Base-by-base conservation (phyloP, 2,888 invertebrate species). In the Agonopterix heracliana region DNA sequence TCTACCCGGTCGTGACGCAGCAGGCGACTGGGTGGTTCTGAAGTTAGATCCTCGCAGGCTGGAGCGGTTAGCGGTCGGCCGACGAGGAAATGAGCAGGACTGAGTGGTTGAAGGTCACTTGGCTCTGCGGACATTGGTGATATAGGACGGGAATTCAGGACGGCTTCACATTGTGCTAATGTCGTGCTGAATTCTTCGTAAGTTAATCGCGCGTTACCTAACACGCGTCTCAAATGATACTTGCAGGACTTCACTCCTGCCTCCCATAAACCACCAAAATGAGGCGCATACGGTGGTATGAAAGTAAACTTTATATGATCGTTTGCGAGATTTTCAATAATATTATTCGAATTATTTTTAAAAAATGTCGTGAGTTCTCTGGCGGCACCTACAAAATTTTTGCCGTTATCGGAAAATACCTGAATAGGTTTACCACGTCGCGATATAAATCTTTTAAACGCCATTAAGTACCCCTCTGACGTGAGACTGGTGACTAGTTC, bases 371-470 rank as follows among this genome's bases (percentile, higher is more conserved):
- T 34, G 48, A 58, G 49, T 35, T 61, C 56, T 8, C 52, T 56
- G 38, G 38, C 42, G 9, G 50, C 48, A 2, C 60, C 60, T 11
- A 58, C 51, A 49, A 58, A 59, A 35, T 50, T 50, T 41, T 47
- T 54, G 0, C 60, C 59, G 41, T 61, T 60, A 44, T 61, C 59
- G 7, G 56, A 64, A 13, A 52, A 57, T 38, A 64, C 58, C 46
- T 59, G 51, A 9, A 34, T n/a, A 1, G 60, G 61, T 46, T 57
- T 60, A 34, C 54, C 59, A 11, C 59, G 51, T 9, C 63, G 53
- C 11, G 60, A 56, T 12, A 61, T 55, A 46, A 61, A 61, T 7
- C 60, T 14, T 40, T 56, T 61, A 14, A 61, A 47, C 13, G 57
- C 54, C n/a, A 61, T 41, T 36, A 59, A 14, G 26, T 59, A 56